These are phyloP conservation scores for Takifugu ocellatus DNA, from an alignment of 2,797 vertebrate genomes.

Conservation along the genomic window DNA sequence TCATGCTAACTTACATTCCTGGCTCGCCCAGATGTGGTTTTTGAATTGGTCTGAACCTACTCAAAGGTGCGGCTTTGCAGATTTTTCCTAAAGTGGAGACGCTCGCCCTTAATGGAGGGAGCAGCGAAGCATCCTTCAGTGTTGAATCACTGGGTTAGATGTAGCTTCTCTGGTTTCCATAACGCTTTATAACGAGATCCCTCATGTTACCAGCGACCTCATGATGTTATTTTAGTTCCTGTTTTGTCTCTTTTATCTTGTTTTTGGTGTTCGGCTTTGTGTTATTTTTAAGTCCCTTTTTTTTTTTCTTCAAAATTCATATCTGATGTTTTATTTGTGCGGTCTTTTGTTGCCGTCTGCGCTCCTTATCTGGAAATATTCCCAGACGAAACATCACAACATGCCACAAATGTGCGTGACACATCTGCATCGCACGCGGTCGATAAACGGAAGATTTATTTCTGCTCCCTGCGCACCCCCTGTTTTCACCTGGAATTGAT, in stretches of 20 bases:
- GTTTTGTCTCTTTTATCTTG: conserved; percentile 3
- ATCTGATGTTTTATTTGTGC: not conserved
- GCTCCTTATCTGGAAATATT: no score
- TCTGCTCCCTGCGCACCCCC: not conserved
- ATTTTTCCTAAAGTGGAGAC: not conserved
- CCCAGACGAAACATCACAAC: no score
- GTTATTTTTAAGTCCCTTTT: conserved; percentile 8
- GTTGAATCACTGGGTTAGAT: not conserved
- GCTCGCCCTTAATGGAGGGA: not conserved
- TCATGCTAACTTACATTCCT: conserved; percentile 9
- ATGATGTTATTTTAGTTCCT: conserved; percentile 4
- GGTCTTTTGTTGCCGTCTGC: not conserved
- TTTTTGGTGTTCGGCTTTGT: conserved; percentile 4
- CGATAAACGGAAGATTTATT: not conserved
- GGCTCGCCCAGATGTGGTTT: conserved; percentile 18
- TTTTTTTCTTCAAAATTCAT: not conserved
- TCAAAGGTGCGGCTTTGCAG: conserved; percentile 22
- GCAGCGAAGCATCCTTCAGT: not conserved
- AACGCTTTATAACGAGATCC: not conserved
- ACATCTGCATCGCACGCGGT: not conserved
- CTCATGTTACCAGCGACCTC: not conserved
- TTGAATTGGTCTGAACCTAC: conserved; percentile 35
- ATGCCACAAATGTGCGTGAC: not conserved
- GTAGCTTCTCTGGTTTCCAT: not conserved
- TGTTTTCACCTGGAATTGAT: not conserved